Conservation (phyloP, 2,113 vertebrate genomes). For the Zapus hudsonius region DNA sequence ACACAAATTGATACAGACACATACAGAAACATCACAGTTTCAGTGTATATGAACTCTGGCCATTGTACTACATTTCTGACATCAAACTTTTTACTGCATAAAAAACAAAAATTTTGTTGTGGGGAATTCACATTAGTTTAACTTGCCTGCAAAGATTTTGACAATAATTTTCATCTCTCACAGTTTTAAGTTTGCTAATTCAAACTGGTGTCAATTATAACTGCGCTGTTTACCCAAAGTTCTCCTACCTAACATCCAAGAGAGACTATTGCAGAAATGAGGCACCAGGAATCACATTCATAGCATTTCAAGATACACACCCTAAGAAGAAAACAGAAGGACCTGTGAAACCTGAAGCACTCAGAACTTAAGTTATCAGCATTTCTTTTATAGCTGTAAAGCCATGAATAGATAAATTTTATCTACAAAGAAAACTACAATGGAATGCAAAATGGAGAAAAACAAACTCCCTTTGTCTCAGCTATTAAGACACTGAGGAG, state of each 20-base stretch:
- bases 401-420: slow-evolving; percentile 26
- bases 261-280: slow-evolving; percentile 12
- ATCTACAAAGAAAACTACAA: slow-evolving; percentile 14
- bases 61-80: not conserved
- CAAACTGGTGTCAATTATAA: slow-evolving; percentile 7
- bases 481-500: not conserved
- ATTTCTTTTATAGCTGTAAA: slow-evolving; percentile 43
- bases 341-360: not conserved
- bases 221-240: not conserved
- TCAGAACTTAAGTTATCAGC: slow-evolving; percentile 34
- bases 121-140: slow-evolving; percentile 20
- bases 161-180: slow-evolving; percentile 33
- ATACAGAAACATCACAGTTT: not conserved
- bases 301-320: not conserved
- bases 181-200: slow-evolving; percentile 33
- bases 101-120: not conserved
- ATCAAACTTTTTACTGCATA: slow-evolving; percentile 31
- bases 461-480: not conserved
- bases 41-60: not conserved
- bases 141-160: not conserved
- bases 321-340: not conserved
- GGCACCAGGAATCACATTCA: not conserved
- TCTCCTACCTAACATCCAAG: not conserved
- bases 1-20: too few species aligned
- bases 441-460: slow-evolving; percentile 21